These are phyloP conservation scores for Labeo rohita DNA, from an alignment of 2,113 vertebrate genomes.

Conservation along the genomic window DNA sequence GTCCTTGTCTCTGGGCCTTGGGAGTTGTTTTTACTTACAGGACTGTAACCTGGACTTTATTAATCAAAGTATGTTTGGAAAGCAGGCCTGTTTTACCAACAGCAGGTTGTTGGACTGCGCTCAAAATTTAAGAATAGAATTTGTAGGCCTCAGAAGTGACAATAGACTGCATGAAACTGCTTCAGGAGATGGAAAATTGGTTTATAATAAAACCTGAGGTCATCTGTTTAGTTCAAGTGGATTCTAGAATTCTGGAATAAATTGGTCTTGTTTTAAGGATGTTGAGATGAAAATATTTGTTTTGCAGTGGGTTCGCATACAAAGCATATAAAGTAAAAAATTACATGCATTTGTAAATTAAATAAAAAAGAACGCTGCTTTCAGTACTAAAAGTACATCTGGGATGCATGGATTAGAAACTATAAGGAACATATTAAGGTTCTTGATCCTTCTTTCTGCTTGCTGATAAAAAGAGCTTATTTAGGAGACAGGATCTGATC, in stretches of 20 bases:
- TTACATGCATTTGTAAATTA: not conserved
- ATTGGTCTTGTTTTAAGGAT: too few relatives aligned
- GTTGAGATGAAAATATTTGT: not conserved
- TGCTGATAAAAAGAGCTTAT: not conserved
- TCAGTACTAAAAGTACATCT: constrained; percentile 4
- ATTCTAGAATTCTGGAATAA: not conserved
- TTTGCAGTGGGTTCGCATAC: not conserved
- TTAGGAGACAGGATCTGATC: not conserved
- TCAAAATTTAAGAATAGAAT: constrained; percentile 6
- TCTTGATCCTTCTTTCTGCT: not conserved
- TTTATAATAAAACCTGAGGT: too few relatives aligned
- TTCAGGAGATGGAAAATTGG: not conserved
- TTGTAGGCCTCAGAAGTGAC: not conserved
- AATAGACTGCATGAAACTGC: not conserved
- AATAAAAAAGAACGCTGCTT: not conserved
- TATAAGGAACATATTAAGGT: not conserved
- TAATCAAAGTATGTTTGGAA: constrained; percentile 43
- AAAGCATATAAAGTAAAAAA: not conserved
- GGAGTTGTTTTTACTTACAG: constrained; percentile 20
- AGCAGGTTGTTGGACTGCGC: not conserved
- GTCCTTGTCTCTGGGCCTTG: constrained; percentile 22
- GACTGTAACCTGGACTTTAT: constrained; percentile 64
- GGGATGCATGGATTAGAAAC: not conserved
- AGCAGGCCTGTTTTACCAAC: not conserved
- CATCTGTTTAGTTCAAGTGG: not conserved